Evolutionary conservation across 1,140 invertebrate genomes (phyloP).

Genomic region (Calephelis nemesis): DNA sequence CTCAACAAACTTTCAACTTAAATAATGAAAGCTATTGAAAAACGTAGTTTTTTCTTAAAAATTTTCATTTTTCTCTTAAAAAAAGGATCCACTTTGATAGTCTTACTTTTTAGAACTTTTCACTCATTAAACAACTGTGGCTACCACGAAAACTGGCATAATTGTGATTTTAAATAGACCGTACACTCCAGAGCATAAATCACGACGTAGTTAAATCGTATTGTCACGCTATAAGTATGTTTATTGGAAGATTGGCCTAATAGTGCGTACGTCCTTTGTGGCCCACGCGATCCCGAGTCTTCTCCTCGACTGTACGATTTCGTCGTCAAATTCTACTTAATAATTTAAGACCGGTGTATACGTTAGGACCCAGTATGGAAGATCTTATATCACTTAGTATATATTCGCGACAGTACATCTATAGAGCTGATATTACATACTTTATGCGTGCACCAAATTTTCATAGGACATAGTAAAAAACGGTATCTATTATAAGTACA

Average conservation of each 20-base stretch:
- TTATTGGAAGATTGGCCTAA: constrained; percentile 72
- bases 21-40: constrained; percentile 56
- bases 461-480: too few species aligned
- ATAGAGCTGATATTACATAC: constrained; percentile 39
- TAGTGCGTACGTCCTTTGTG: constrained; percentile 47
- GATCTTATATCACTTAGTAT: constrained; percentile 52
- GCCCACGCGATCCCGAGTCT: constrained; percentile 54
- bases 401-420: constrained; percentile 45
- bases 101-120: constrained; percentile 26
- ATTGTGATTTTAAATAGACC: constrained; percentile 55
- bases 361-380: constrained; percentile 49
- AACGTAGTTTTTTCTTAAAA: constrained; percentile 73
- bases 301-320: constrained; percentile 52
- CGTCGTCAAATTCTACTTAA: constrained; percentile 69
- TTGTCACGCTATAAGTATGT: constrained; percentile 49
- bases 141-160: constrained; percentile 43
- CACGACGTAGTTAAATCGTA: constrained; percentile 36
- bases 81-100: constrained; percentile 67
- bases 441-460: neutral
- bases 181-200: constrained; percentile 8
- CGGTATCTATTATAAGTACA: too few species aligned
- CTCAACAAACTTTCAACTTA: constrained; percentile 21
- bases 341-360: constrained; percentile 70
- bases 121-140: constrained; percentile 20
- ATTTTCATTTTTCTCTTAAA: constrained; percentile 75